phyloP scores from a whole-genome alignment of 1,140 invertebrate species.

The Drosophila carrolli region DNA sequence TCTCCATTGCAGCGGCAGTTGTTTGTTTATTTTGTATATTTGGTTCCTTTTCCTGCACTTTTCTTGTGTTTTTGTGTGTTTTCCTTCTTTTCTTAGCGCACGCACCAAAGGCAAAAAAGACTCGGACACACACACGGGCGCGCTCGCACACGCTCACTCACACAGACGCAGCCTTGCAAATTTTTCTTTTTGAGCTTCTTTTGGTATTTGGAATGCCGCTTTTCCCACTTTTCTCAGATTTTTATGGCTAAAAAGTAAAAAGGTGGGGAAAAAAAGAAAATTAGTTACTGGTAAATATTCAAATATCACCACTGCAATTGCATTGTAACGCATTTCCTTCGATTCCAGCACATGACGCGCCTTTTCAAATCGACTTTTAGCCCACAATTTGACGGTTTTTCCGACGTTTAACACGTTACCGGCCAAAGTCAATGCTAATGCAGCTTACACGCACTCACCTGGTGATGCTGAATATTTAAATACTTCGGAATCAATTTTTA shows the following conservation, averaged over 20 bases:
- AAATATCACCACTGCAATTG: constrained; percentile 26
- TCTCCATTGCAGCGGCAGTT: constrained; percentile 90
- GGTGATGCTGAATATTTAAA: constrained; percentile 61
- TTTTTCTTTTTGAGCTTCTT: constrained; percentile 71
- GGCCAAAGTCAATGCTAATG: constrained; percentile 33
- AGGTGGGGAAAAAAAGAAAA: constrained; percentile 21
- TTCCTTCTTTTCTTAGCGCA: constrained; percentile 51
- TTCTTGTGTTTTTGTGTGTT: constrained; percentile 26
- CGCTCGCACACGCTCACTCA: constrained; percentile 30
- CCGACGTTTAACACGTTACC: constrained; percentile 18
- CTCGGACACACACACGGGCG: constrained; percentile 39
- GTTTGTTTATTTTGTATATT: constrained; percentile 47
- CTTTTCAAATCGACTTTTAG: constrained; percentile 53
- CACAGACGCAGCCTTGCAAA: constrained; percentile 70
- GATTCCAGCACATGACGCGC: constrained; percentile 59
- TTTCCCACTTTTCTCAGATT: constrained; percentile 39
- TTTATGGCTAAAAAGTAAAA: constrained; percentile 20
- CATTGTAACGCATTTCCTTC: constrained; percentile 43
- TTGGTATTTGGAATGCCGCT: constrained; percentile 66
- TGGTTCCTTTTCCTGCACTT: constrained; percentile 44
- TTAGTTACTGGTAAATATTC: constrained; percentile 9
- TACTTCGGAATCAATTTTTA: constrained; percentile 70
- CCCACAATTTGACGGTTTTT: neutral
- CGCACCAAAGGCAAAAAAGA: constrained; percentile 70
- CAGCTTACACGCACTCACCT: constrained; percentile 51